Base-by-base conservation (phyloP, 2,113 vertebrate genomes). In the Piprites chloris region DNA sequence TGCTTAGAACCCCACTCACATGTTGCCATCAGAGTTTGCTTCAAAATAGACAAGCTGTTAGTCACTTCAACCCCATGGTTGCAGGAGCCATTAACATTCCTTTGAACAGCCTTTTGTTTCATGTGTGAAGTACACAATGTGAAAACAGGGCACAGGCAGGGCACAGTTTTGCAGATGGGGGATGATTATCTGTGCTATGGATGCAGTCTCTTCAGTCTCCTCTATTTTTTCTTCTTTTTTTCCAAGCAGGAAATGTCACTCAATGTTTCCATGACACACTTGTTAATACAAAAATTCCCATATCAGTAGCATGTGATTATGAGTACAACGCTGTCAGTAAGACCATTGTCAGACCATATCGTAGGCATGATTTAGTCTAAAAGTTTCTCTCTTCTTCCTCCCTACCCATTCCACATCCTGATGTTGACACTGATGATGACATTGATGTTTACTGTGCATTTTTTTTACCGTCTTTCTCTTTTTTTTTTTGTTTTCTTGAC, bases 211-310 rank as follows among this genome's bases (percentile, higher is more conserved):
- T 62, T 33, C 42, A n/a, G 42, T 49, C 58, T 88, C 19, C 58
- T 86, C 22, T 86, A 44, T 18, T 15, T 20, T 14, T 85, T 75
- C n/a, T n/a, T n/a, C n/a, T 20, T 24, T 28, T 9, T 15, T 69
- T 72, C 75, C 75, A 39, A 39, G 35, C 42, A 90, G 33, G 91
- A 97, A 90, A 39, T 52, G 76, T 88, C 72, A 75, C 72, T 56
- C 59, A 63, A 47, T 83, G 37, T 73, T 93, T 96, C 56, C 33
- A 84, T 26, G 10, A 76, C 41, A 73, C 44, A 39, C 69, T 91
- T 82, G 58, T 85, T 92, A 96, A 95, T 87, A 76, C 69, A 91
- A 95, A 97, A 97, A 82, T 96, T 93, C 72, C 42, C 21, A 14
- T 93, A 86, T 92, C 71, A 89, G 77, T 93, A 91, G 33, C 47